Evolutionary conservation across 2,113 vertebrate species (phyloP).

Genomic region (Laticauda colubrina): DNA sequence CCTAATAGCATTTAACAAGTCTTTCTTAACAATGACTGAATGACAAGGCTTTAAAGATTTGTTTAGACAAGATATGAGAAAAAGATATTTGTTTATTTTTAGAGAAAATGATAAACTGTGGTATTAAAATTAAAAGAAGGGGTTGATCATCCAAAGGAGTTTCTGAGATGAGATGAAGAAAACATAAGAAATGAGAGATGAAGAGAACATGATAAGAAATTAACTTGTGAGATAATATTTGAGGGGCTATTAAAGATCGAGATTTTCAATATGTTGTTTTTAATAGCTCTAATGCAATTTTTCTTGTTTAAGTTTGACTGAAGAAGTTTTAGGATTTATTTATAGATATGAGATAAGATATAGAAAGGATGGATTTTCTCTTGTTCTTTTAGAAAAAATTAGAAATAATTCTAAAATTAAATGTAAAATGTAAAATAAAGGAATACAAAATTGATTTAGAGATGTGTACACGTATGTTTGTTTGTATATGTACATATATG

Average conservation of each 20-base stretch:
- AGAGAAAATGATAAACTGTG: neutral
- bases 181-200: neutral
- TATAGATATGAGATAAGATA: neutral
- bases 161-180: neutral
- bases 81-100: neutral
- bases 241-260: neutral
- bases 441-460: neutral
- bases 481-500: too few relatives aligned
- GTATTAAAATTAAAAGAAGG: neutral
- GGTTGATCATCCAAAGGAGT: neutral
- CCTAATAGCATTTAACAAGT: neutral
- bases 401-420: neutral
- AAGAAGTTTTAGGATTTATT: neutral
- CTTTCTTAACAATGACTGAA: neutral
- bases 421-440: neutral
- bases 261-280: neutral
- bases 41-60: neutral
- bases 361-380: neutral
- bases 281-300: neutral
- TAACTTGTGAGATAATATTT: neutral
- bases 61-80: neutral
- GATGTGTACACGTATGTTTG: neutral
- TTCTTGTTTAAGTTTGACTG: neutral
- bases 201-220: neutral
- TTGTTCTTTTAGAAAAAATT: neutral